Evolutionary conservation across 2,888 invertebrate genomes (phyloP).

Genomic region (Trachelus tabidus): DNA sequence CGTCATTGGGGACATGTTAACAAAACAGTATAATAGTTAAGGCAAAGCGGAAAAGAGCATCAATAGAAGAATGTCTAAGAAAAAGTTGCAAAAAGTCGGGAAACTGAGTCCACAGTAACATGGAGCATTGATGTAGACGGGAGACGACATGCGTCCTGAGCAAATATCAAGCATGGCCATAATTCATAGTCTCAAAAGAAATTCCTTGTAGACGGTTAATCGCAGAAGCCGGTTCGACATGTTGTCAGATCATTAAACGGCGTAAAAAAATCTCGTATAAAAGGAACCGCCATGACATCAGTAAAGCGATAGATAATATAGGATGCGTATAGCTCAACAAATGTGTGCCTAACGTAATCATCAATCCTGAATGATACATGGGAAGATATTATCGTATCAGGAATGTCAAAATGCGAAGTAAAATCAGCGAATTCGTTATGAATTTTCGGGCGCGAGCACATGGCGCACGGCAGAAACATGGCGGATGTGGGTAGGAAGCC

Average conservation of each 20-base stretch:
- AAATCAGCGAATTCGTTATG: slow-evolving; percentile 27
- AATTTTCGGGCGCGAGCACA: slow-evolving; percentile 50
- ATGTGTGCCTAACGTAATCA: not conserved
- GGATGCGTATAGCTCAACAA: not conserved
- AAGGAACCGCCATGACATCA: slow-evolving; percentile 58
- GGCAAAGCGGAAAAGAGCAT: not conserved
- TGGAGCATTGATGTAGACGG: not conserved
- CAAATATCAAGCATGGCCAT: not conserved
- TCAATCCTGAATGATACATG: not conserved
- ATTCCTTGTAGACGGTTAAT: not conserved
- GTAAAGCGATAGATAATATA: slow-evolving; percentile 29
- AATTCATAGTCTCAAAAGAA: not conserved
- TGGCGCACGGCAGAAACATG: slow-evolving; percentile 58
- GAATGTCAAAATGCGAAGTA: not conserved
- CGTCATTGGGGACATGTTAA: not conserved
- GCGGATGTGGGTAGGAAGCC: slow-evolving; percentile 54
- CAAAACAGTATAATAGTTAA: not conserved
- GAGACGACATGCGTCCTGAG: not conserved
- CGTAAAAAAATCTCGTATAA: not conserved
- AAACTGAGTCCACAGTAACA: not conserved
- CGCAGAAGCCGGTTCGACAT: not conserved
- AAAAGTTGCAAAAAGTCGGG: not conserved
- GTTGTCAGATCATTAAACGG: not conserved
- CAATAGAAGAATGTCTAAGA: not conserved
- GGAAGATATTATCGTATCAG: not conserved